Percentiles rank a stretch among this genome's conserved stretches.
Evolutionary conservation across 2,797 vertebrate genomes (phyloP).

Genomic region (Acanthis flammea): DNA sequence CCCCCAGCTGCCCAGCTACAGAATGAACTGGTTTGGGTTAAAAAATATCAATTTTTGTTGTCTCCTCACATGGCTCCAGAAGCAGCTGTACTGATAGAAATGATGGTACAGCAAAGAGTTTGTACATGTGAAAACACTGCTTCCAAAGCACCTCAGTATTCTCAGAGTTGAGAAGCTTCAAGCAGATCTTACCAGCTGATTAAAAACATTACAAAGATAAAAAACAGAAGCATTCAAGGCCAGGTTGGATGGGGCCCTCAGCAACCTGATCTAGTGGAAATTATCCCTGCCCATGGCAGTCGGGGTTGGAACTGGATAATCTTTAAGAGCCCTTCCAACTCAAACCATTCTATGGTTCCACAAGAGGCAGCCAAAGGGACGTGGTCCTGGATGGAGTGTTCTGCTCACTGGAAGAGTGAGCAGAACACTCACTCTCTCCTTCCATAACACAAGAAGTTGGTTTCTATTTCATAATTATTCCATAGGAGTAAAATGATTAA

Average conservation of each 20-base stretch:
- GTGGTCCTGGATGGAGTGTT: rapidly evolving
- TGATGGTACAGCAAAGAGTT: rapidly evolving
- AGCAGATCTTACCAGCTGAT: neutral
- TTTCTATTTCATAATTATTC: neutral
- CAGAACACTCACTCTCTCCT: neutral
- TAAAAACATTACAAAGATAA: neutral
- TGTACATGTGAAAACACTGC: rapidly evolving
- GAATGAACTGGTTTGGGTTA: rapidly evolving
- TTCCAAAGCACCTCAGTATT: neutral
- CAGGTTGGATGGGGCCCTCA: neutral
- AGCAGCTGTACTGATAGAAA: neutral
- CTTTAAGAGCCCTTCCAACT: neutral
- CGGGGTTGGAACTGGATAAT: rapidly evolving
- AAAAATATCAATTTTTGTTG: neutral
- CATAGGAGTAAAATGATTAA: neutral
- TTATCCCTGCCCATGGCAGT: neutral
- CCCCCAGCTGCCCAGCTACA: neutral
- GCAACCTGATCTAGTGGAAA: neutral
- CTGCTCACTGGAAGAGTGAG: neutral
- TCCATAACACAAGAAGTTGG: neutral
- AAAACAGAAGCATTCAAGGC: neutral
- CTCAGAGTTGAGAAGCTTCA: neutral
- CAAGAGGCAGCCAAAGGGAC: neutral
- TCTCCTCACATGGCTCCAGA: neutral
- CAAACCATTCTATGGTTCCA: neutral